phyloP scores from a whole-genome alignment of 1,140 invertebrate genomes.

The Dysdera silvatica region DNA sequence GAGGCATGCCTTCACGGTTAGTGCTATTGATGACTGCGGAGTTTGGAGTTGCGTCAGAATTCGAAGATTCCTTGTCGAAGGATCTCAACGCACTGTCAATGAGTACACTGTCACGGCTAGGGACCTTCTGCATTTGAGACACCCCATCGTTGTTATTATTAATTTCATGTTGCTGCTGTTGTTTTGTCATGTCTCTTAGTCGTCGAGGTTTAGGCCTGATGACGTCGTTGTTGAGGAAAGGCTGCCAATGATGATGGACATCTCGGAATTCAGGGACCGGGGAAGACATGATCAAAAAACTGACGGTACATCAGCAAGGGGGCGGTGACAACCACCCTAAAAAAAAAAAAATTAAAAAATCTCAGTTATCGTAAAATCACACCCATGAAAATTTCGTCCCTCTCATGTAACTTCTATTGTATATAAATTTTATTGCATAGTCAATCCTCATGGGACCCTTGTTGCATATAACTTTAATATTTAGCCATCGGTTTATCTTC shows the following conservation, averaged over 20 bases:
- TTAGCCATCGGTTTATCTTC: too few species aligned
- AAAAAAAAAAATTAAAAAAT: background rate
- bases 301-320: slow-evolving; percentile 16
- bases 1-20: background rate
- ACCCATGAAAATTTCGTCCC: too few species aligned
- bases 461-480: too few species aligned
- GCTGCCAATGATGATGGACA: slow-evolving; percentile 56
- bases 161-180: slow-evolving; percentile 22
- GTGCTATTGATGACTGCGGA: slow-evolving; percentile 26
- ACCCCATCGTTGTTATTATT: background rate
- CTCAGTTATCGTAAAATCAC: too few species aligned
- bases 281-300: slow-evolving; percentile 27
- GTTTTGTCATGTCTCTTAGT: slow-evolving; percentile 28
- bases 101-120: slow-evolving; percentile 19
- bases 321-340: slow-evolving; percentile 16
- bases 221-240: slow-evolving; percentile 64
- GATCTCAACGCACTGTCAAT: slow-evolving; percentile 11
- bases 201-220: slow-evolving; percentile 68
- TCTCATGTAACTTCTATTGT: too few species aligned
- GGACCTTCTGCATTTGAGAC: slow-evolving; percentile 6
- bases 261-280: slow-evolving; percentile 46
- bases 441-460: too few species aligned
- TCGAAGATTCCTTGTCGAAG: slow-evolving; percentile 7
- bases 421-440: too few species aligned
- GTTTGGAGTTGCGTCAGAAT: background rate